Evolutionary conservation across 2,888 invertebrate species (phyloP).

Genomic region (Dicycla oo): DNA sequence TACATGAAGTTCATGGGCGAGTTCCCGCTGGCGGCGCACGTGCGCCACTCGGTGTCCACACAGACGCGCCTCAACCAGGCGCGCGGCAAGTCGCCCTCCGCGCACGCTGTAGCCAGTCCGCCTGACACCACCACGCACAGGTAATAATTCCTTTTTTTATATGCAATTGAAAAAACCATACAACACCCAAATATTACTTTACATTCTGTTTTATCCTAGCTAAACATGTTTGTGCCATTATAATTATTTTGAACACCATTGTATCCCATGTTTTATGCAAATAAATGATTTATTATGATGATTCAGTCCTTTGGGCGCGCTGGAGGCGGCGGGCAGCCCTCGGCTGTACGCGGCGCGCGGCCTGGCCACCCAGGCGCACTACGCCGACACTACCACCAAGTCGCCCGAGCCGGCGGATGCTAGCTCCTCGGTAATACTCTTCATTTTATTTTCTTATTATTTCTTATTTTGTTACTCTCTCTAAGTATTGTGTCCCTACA

Average conservation of each 20-base stretch:
- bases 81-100: constrained; percentile 75
- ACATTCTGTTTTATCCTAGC: not conserved
- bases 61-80: constrained; percentile 89
- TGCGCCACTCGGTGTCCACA: constrained; percentile 93
- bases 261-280: not conserved
- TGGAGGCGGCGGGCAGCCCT: constrained; percentile 75
- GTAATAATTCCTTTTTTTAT: constrained; percentile 26
- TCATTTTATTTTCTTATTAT: too few relatives aligned
- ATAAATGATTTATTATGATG: not conserved
- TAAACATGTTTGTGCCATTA: not conserved
- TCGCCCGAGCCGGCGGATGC: constrained; percentile 85
- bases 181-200: too few relatives aligned
- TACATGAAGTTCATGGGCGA: constrained; percentile 75
- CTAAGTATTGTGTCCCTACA: too few relatives aligned
- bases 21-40: constrained; percentile 67
- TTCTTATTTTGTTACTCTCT: too few relatives aligned
- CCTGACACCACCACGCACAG: constrained; percentile 97
- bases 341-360: constrained; percentile 65
- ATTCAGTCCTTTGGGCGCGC: constrained; percentile 91
- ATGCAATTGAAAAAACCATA: too few relatives aligned
- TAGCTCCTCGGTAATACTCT: constrained; percentile 79
- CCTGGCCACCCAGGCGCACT: constrained; percentile 71
- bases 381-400: constrained; percentile 86
- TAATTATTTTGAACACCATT: not conserved
- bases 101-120: constrained; percentile 84